phyloP scores from a whole-genome alignment of 2,113 vertebrate species.

The Mungos mungo region DNA sequence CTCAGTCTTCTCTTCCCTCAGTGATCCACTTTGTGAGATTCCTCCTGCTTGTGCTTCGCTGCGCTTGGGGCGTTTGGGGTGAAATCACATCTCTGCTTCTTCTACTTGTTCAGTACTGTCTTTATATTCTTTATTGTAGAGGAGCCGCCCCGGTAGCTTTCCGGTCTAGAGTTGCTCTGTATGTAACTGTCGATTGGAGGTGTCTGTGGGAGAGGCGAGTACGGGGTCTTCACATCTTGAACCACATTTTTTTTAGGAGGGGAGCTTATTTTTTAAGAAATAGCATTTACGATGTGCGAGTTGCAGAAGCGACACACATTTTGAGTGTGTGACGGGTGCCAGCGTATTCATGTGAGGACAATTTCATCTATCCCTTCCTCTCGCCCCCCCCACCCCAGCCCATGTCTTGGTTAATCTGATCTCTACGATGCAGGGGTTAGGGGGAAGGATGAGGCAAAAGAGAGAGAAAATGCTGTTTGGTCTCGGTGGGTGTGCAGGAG shows the following conservation, averaged over 20 bases:
- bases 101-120: background rate
- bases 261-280: background rate
- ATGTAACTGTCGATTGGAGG: background rate
- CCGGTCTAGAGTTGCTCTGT: background rate
- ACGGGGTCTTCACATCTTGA: background rate
- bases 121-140: background rate
- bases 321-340: background rate
- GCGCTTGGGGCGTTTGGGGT: background rate
- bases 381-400: background rate
- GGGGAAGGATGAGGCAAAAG: background rate
- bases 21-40: background rate
- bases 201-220: background rate
- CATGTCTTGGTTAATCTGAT: background rate
- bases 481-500: conserved; percentile 75
- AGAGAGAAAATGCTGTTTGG: background rate
- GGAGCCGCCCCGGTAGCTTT: background rate
- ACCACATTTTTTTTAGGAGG: background rate
- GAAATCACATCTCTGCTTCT: background rate
- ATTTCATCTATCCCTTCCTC: background rate
- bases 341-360: background rate
- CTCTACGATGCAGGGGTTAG: background rate
- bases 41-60: background rate
- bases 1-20: background rate
- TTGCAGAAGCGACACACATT: background rate
- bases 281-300: background rate